phyloP scores from a whole-genome alignment of 2,888 invertebrate species.

The Hirtodrosophila trivittata region DNA sequence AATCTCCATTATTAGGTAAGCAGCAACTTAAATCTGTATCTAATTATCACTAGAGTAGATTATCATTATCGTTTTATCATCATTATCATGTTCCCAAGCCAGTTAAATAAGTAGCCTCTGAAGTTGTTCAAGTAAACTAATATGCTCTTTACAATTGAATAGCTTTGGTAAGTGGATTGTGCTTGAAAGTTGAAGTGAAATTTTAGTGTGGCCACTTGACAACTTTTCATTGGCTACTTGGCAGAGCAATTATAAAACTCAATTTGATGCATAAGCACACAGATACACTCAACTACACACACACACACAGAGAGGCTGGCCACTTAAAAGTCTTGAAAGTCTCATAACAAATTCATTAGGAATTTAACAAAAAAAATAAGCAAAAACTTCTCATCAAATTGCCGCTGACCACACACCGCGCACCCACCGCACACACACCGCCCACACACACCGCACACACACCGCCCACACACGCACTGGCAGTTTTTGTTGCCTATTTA shows the following conservation, averaged over 20 bases:
- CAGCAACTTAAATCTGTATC: too few species aligned
- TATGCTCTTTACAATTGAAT: too few species aligned
- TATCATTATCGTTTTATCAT: too few species aligned
- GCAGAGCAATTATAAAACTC: conserved; percentile 13
- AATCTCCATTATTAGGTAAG: too few species aligned
- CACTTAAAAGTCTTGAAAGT: conserved; percentile 55
- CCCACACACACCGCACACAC: neutral
- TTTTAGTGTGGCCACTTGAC: conserved; percentile 21
- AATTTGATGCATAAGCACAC: neutral
- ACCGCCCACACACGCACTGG: neutral
- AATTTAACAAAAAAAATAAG: conserved; percentile 3
- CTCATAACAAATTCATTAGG: conserved; percentile 53
- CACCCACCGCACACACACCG: neutral
- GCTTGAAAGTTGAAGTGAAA: conserved; percentile 7
- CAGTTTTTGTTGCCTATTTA: conserved; percentile 61
- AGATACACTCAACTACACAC: neutral
- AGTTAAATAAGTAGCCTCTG: neutral
- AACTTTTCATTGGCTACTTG: conserved; percentile 32
- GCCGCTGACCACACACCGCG: conserved; percentile 35
- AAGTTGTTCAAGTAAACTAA: too few species aligned
- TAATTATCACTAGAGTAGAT: too few species aligned
- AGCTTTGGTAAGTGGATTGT: too few species aligned
- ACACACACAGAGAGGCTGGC: conserved; percentile 5
- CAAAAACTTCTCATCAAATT: conserved; percentile 20
- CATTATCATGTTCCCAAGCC: too few species aligned